phyloP scores from a whole-genome alignment of 2,888 invertebrate genomes.

The Caenorhabditis sp. region DNA sequence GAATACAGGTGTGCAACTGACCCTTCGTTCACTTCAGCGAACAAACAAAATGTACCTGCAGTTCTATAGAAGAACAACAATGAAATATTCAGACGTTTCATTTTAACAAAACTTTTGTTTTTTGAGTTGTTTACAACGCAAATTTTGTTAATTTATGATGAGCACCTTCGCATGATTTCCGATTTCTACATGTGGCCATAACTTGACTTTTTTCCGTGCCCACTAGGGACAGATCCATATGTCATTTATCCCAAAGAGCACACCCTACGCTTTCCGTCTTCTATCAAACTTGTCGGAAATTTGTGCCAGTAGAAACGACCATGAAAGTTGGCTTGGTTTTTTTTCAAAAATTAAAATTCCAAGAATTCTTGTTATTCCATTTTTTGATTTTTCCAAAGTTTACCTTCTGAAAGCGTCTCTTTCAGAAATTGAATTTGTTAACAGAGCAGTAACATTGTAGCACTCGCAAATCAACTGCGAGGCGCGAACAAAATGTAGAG shows the following conservation, averaged over 20 bases:
- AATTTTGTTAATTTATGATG: too few relatives aligned
- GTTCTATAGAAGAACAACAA: neutral
- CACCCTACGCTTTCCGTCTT: conserved; percentile 7
- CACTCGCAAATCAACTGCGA: conserved; percentile 45
- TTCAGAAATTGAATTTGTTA: too few relatives aligned
- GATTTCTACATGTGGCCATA: conserved; percentile 1
- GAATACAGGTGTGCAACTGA: too few relatives aligned
- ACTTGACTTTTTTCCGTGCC: conserved; percentile 19
- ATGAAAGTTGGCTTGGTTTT: too few relatives aligned
- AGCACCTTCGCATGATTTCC: too few relatives aligned
- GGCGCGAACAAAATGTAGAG: conserved; percentile 48
- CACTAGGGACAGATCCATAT: conserved; percentile 62
- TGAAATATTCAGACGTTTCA: neutral
- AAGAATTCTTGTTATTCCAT: conserved; percentile 9
- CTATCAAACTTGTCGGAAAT: conserved; percentile 41
- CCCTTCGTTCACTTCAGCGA: neutral
- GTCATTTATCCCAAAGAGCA: conserved; percentile 56
- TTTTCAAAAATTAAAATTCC: too few relatives aligned
- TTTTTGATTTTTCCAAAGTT: conserved; percentile 29
- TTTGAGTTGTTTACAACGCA: neutral
- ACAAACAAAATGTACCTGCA: conserved; percentile 1
- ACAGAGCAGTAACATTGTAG: conserved; percentile 26
- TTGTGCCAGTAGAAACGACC: too few relatives aligned
- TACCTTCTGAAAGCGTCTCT: too few relatives aligned
- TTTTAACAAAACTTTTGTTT: neutral